Evolutionary conservation across 2,113 vertebrate species (phyloP), one percentile per base, ranked within the genome.

Genomic region (Hippocampus zosterae): DNA sequence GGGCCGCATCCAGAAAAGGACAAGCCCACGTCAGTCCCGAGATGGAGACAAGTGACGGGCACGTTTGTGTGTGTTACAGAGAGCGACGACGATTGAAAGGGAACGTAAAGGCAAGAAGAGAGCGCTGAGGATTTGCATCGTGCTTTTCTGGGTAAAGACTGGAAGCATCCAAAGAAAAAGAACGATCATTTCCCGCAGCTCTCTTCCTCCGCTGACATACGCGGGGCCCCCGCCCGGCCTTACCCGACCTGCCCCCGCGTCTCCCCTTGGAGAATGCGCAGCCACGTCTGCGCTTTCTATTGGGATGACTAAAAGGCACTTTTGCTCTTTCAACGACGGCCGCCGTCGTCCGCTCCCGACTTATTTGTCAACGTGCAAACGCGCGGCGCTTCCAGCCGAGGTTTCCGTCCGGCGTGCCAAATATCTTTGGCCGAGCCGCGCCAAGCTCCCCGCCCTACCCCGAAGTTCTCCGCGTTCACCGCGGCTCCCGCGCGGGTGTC

Each of bases 211-310:
- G 65, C 70, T 63, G 66, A 55, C 68, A 41, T 59, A 74, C 73
- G 57, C 53, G 63, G 63, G 53, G 56, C 57, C 73, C 73, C 21
- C 76, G 76, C 76, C 74, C 61, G 65, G 69, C 76, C 77, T 10
- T 29, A 37, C 0, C 84, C 83, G 13, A 16, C 60, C 37, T n/a
- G 33, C 60, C 71, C 59, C 76, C 64, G 75, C 67, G 69, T 33
- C 41, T 84, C 71, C 0, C 72, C 0, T 19, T 81, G 11, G 68
- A 79, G 84, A 85, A 79, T 84, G 23, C 82, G 82, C 86, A 72
- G 68, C 52, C 83, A 83, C 67, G 76, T 62, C 86, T 86, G 85
- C 40, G 79, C 85, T 89, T 89, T 92, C 86, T 88, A 84, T 85
- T 69, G 74, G 85, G 91, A 84, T 82, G 76, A 77, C 80, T 82